Evolutionary conservation across 2,888 invertebrate genomes (phyloP), one percentile per base, ranked within the genome.

Genomic region (Oscheius onirici): DNA sequence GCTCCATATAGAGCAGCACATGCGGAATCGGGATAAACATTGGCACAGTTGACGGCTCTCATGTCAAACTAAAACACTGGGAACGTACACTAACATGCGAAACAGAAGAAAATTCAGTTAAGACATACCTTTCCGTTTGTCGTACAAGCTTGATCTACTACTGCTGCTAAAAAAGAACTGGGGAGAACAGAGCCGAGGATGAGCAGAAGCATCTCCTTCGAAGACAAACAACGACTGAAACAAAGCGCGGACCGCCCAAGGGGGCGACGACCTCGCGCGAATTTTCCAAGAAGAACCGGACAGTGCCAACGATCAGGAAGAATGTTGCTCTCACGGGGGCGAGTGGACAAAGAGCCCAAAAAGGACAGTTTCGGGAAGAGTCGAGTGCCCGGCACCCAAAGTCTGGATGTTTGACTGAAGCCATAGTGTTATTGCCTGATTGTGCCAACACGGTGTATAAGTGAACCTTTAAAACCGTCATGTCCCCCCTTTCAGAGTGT

Each of bases 1-100:
- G 58, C 17, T 15, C 69, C 69, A 26, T 77, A 77, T 10, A 77
- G 69, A 51, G 71, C 72, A 15, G 69, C 69, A 44, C 77, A 77
- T 1, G 77, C 75, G 6, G 71, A 71, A 26, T 77, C 77, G 57
- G 75, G 72, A 51, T 77, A 77, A 11, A 73, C 58, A 52, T 77
- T 77, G 1, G 75, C 75, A 58, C 77, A 77, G 34, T 73, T 77
- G 3, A 77, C 61, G 8, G 77, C 75, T 22, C 75, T 69, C 15
- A 63, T 63, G 34, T 75, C 65, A 28, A 73, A 77, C 77, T 77
- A 58, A 51, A 73, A 69, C 15, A 13, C 10, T 5, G 5, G 3
- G 15, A 43, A 13, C 51, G 8, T 17, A 13, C 26, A 10, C 52
- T 52, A 20, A 13, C 17, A 13, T 57, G n/a, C 46, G 13, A 13